Evolutionary conservation across 2,113 vertebrate genomes (phyloP).

Genomic region (Formicarius rufipectus): DNA sequence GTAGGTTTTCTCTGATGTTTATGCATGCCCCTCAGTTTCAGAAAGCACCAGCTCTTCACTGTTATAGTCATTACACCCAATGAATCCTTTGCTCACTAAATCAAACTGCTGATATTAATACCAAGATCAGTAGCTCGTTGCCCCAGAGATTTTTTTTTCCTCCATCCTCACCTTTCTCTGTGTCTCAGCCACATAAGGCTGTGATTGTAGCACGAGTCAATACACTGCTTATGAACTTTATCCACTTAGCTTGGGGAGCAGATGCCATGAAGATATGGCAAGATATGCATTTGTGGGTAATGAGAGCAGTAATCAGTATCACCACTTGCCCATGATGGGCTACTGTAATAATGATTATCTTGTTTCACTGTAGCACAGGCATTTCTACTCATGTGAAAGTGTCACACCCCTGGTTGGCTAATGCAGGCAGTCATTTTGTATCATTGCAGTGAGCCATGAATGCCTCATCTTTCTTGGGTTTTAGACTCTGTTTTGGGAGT

Average conservation of each 20-base stretch:
- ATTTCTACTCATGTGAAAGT: neutral
- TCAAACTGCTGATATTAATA: neutral
- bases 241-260: neutral
- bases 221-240: neutral
- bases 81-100: neutral
- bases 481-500: neutral
- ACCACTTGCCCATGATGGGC: neutral
- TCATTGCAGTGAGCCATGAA: neutral
- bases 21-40: neutral
- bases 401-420: neutral
- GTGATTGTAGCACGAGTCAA: neutral
- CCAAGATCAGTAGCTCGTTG: neutral
- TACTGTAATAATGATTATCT: neutral
- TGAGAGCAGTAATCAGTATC: neutral
- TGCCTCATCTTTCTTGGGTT: neutral
- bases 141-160: neutral
- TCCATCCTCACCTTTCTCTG: neutral
- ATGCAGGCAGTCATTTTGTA: neutral
- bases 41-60: neutral
- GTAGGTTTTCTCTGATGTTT: neutral
- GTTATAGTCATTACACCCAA: neutral
- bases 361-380: neutral
- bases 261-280: neutral
- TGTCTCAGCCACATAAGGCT: neutral
- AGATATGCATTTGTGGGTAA: rapidly evolving